These are phyloP conservation scores for Neodiprion pinetum DNA, from an alignment of 1,140 invertebrate species.

Conservation along the genomic window DNA sequence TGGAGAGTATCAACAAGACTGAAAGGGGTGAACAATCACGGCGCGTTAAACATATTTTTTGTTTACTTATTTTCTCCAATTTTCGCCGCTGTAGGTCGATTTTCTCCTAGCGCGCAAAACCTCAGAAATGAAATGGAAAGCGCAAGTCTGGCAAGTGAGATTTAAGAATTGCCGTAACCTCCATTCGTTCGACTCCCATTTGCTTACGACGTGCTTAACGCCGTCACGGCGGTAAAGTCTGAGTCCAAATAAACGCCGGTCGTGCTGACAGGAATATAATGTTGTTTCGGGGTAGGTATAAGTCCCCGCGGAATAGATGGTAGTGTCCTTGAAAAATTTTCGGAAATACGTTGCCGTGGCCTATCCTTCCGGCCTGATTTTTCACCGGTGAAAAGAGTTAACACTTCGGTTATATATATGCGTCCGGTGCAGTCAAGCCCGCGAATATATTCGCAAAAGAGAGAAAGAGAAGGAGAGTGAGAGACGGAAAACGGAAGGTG, in stretches of 20 bases:
- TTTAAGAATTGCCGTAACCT: no score
- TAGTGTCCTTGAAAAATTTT: background rate
- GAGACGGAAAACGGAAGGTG: background rate
- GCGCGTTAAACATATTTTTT: background rate
- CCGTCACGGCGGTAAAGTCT: background rate
- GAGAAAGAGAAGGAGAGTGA: background rate
- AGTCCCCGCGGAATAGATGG: background rate
- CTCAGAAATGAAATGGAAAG: background rate
- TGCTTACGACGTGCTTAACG: background rate
- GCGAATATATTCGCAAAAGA: no score
- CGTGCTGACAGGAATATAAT: no score
- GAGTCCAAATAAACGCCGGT: background rate
- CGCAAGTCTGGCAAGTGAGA: background rate
- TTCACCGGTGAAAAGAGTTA: no score
- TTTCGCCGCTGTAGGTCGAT: background rate
- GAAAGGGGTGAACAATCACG: background rate
- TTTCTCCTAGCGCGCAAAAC: background rate
- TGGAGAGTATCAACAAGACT: background rate
- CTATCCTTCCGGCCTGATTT: no score
- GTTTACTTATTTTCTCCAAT: no score
- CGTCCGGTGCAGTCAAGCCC: no score
- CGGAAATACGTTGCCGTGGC: no score
- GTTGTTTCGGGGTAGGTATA: no score
- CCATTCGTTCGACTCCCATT: no score
- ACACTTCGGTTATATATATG: no score